These are phyloP conservation scores for Brachionus rotundiformis DNA, from an alignment of 1,140 invertebrate species.

Conservation along the genomic window DNA sequence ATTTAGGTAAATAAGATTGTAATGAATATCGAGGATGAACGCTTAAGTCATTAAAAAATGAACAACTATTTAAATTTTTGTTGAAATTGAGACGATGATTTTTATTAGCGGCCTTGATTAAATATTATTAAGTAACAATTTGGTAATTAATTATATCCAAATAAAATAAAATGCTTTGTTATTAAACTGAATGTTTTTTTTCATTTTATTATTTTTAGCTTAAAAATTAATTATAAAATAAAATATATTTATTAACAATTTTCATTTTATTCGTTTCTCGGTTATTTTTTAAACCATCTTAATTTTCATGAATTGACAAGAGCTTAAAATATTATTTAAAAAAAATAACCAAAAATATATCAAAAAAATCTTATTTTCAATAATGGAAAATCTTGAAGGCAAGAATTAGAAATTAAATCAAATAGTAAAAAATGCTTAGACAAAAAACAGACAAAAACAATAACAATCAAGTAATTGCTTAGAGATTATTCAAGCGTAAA, in stretches of 20 bases:
- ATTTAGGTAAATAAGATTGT: too few relatives aligned
- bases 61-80: too few relatives aligned
- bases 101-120: too few relatives aligned
- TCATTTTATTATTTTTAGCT: conserved; percentile 1
- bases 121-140: too few relatives aligned
- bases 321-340: conserved; percentile 7
- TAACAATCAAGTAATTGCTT: conserved; percentile 1
- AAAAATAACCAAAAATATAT: not conserved
- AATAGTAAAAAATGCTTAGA: not conserved
- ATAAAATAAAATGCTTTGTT: too few relatives aligned
- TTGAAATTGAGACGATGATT: too few relatives aligned
- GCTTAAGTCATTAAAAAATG: too few relatives aligned
- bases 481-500: conserved; percentile 37
- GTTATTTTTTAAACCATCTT: not conserved
- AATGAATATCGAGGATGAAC: too few relatives aligned
- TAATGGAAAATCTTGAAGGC: conserved; percentile 21
- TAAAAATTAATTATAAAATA: conserved; percentile 14
- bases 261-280: not conserved
- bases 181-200: too few relatives aligned
- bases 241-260: conserved; percentile 17
- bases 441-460: conserved; percentile 9
- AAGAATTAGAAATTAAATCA: conserved; percentile 13
- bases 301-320: not conserved
- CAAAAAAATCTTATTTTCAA: conserved; percentile 7
- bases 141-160: too few relatives aligned